A percentile compares a stretch with the other conserved stretches of the same genome.
Evolutionary conservation across 2,888 invertebrate genomes (phyloP).

Genomic region (Psylliodes chrysocephalus): DNA sequence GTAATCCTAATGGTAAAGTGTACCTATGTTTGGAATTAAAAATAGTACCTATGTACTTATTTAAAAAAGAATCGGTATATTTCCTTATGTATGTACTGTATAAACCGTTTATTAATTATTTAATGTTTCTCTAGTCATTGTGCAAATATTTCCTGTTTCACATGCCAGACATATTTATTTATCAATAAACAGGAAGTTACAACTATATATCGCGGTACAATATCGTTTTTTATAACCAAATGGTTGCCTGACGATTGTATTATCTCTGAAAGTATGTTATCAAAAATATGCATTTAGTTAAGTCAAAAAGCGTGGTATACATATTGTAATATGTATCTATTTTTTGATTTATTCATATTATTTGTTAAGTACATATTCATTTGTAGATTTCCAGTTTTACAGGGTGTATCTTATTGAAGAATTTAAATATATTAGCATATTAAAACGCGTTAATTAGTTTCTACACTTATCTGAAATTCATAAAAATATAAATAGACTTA

Average conservation of each 20-base stretch:
- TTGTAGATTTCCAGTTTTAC: too few species aligned
- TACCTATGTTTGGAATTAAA: too few species aligned
- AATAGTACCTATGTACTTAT: too few species aligned
- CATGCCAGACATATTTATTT: slow-evolving; percentile 32
- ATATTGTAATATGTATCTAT: neutral
- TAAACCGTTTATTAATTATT: slow-evolving; percentile 6
- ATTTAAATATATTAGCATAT: too few species aligned
- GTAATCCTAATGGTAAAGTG: too few species aligned
- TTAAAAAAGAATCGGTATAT: too few species aligned
- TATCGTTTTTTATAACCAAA: slow-evolving; percentile 21
- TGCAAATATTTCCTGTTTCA: slow-evolving; percentile 35
- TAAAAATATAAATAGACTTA: too few species aligned
- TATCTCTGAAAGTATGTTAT: slow-evolving; percentile 25
- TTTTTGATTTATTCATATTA: neutral
- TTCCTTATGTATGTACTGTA: too few species aligned
- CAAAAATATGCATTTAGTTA: slow-evolving; percentile 18
- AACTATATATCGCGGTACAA: slow-evolving; percentile 29
- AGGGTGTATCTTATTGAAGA: too few species aligned
- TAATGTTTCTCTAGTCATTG: slow-evolving; percentile 11
- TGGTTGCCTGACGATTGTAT: slow-evolving; percentile 15
- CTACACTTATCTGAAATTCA: too few species aligned
- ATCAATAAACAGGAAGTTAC: slow-evolving; percentile 37
- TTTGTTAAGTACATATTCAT: too few species aligned
- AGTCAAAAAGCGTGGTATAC: neutral
- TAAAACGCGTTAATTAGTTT: too few species aligned